Evolutionary conservation across 2,797 vertebrate species (phyloP).

Genomic region (Bufotes viridis): DNA sequence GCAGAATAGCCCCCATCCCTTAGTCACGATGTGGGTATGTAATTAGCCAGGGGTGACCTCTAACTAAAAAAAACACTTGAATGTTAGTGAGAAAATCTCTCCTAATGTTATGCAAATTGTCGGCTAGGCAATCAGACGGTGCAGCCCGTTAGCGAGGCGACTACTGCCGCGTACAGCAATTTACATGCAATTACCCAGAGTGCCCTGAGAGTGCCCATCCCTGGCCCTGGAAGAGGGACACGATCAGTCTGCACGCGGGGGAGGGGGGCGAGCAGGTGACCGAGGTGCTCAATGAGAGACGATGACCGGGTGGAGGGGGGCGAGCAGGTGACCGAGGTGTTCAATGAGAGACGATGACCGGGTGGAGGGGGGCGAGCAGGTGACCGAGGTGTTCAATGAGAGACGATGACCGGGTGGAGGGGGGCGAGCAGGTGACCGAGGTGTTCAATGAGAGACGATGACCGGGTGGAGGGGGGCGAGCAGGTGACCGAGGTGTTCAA

Average conservation of each 20-base stretch:
- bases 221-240: constrained; percentile 27
- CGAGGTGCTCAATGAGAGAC: background rate
- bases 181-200: constrained; percentile 83
- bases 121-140: constrained; percentile 74
- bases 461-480: constrained; percentile 14
- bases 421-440: background rate
- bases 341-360: background rate
- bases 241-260: background rate
- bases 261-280: background rate
- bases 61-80: constrained; percentile 67
- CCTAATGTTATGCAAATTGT: constrained; percentile 83
- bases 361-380: background rate
- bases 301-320: background rate
- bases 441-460: background rate
- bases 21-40: constrained; percentile 68
- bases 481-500: background rate
- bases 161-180: constrained; percentile 73
- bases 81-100: constrained; percentile 73
- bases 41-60: constrained; percentile 78
- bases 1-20: background rate
- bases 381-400: background rate
- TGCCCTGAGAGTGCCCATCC: constrained; percentile 45
- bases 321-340: background rate
- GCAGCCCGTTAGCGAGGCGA: constrained; percentile 52
- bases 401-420: constrained; percentile 6